Evolutionary conservation across 2,888 invertebrate species (phyloP).

Genomic region (Mimumesa dahlbomi): DNA sequence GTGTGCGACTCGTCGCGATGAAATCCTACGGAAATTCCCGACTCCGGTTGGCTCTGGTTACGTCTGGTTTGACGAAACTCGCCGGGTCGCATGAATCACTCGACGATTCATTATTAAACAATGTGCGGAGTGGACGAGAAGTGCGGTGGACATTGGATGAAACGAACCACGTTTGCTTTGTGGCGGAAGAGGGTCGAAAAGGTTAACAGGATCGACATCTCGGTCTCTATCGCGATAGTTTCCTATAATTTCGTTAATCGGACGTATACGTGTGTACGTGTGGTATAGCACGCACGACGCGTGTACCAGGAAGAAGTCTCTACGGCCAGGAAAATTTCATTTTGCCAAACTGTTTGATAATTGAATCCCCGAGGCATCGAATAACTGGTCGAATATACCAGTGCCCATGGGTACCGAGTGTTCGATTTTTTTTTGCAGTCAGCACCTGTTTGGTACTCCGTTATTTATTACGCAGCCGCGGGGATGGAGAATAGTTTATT

Average conservation of each 20-base stretch:
- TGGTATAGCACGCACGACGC: no score
- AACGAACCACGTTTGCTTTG: no score
- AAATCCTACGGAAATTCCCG: neutral
- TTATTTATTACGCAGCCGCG: no score
- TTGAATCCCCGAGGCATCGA: neutral
- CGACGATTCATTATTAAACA: neutral
- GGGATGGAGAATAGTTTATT: no score
- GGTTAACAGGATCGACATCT: no score
- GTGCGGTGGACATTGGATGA: no score
- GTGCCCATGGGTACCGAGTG: neutral
- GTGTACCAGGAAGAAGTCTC: neutral
- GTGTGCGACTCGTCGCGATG: neutral
- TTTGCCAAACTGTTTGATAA: constrained; percentile 14
- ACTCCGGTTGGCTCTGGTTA: neutral
- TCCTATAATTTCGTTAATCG: no score
- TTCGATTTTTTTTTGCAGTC: constrained; percentile 6
- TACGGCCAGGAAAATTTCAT: constrained; percentile 8
- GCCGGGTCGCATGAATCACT: neutral
- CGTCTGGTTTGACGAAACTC: no score
- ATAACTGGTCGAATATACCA: constrained; percentile 9
- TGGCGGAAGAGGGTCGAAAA: no score
- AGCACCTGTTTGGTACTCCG: neutral
- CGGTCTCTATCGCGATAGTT: no score
- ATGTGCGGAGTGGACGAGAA: no score
- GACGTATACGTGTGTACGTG: no score